Evolutionary conservation across 2,888 invertebrate species (phyloP), one percentile per base, ranked within the genome.

Genomic region (Alentia gelatinosa): DNA sequence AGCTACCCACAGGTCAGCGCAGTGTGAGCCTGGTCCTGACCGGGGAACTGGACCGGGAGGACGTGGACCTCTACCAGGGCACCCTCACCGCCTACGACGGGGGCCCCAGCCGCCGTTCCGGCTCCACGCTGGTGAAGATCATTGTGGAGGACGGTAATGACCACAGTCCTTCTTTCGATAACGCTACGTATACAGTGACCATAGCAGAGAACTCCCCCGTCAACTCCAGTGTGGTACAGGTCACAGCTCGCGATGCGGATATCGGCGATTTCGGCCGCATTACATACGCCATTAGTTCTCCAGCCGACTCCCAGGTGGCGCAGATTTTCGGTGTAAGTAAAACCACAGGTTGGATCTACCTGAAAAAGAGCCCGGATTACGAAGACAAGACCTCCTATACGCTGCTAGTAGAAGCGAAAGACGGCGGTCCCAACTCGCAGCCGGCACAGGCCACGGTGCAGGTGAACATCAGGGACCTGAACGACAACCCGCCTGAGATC

Each of bases 401-500:
- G 19, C 40, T 92, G 15, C n/a, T 75, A n/a, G 91, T 92, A 26
- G 63, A 74, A n/a, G 92, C 92, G 0, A 35, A 56, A 37, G 92
- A 92, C 50, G 50, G 89, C 5, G 92, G 92, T 0, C 92, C 91
- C 90, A 97, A 97, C 4, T 97, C 97, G 56, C 97, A 98, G 0
- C 98, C 97, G 95, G 98, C 98, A 9, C 97, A 97, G 94, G 98
- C 99, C 3, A 92, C 93, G 0, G 94, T 95, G 97, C 97, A 92
- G 88, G 92, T 94, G 19, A 93, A 88, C 26, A 92, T 95, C 15
- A 92, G 98, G 26, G 97, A 98, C 0, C 98, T 98, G 0, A 96
- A 98, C 93, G 99, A 99, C 97, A 98, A 99, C 96, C 98, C 98
- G 0, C 98, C 98, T 90, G 97, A 97, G 12, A 97, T 98, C 0